Conservation (phyloP, 2,888 invertebrate species). For the Entomobrya multifasciata region DNA sequence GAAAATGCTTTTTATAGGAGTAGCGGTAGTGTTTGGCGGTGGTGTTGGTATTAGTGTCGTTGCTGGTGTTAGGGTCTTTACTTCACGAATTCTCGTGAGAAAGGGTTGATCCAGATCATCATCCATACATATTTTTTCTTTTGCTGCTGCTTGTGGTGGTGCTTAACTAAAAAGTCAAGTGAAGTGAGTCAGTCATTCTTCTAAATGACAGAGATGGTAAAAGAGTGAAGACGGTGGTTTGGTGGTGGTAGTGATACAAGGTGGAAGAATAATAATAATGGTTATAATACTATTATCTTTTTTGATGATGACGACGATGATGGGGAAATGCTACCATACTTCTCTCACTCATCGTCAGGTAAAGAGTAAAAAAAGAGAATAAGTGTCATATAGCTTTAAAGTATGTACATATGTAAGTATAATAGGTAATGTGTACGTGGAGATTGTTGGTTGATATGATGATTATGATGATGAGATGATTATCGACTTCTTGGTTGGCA, state of each 20-base stretch:
- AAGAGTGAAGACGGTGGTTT: no score
- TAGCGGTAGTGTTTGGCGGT: not conserved
- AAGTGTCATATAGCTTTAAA: no score
- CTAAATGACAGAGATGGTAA: slow-evolving; percentile 22
- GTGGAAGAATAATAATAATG: not conserved
- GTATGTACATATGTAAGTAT: no score
- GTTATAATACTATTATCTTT: not conserved
- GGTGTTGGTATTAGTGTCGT: not conserved
- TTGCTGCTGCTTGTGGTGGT: not conserved
- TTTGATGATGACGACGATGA: no score
- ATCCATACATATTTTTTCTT: not conserved
- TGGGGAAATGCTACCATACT: no score
- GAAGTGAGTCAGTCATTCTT: slow-evolving; percentile 11
- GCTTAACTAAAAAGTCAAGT: slow-evolving; percentile 8
- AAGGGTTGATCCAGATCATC: slow-evolving; percentile 73
- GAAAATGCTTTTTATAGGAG: no score
- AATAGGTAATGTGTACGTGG: no score
- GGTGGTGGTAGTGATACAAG: not conserved
- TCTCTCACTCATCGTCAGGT: no score
- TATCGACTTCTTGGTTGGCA: slow-evolving; percentile 9
- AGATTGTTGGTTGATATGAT: no score
- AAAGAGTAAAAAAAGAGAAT: no score
- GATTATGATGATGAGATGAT: slow-evolving; percentile 30
- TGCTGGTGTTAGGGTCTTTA: slow-evolving; percentile 13
- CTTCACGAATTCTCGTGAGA: slow-evolving; percentile 66